Evolutionary conservation across 2,888 invertebrate genomes (phyloP).

Genomic region (Pyralis farinalis): DNA sequence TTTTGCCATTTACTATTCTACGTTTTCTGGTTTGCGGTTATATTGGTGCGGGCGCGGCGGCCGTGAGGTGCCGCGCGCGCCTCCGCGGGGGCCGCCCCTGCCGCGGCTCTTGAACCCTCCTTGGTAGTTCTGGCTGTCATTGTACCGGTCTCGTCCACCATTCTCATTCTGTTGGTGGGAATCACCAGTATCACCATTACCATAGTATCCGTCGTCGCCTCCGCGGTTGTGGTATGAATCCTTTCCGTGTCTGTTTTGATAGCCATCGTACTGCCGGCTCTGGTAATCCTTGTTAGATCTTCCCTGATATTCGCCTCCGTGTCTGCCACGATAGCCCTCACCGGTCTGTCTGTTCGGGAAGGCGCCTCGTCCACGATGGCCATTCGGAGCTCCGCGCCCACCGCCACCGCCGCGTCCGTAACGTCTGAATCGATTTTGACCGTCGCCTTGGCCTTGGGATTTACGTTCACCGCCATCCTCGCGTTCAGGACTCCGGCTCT

Average conservation of each 20-base stretch:
- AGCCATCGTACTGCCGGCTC: constrained; percentile 54
- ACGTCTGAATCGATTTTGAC: constrained; percentile 57
- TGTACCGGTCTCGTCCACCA: constrained; percentile 74
- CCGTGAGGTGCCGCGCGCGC: constrained; percentile 36
- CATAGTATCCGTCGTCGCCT: constrained; percentile 56
- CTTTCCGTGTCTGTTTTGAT: constrained; percentile 55
- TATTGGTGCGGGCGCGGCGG: constrained; percentile 51
- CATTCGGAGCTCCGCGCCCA: constrained; percentile 62
- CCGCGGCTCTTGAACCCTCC: constrained; percentile 81
- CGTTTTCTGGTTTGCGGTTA: constrained; percentile 61
- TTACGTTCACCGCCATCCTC: constrained; percentile 54
- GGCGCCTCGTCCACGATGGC: constrained; percentile 61
- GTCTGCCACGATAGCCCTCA: constrained; percentile 54
- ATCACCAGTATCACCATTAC: constrained; percentile 63
- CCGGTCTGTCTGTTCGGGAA: constrained; percentile 50
- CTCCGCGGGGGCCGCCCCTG: constrained; percentile 61
- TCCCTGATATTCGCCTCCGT: constrained; percentile 51
- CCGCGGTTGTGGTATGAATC: constrained; percentile 48
- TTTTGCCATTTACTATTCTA: constrained; percentile 43
- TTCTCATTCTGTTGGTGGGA: constrained; percentile 70
- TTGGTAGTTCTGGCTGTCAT: constrained; percentile 68
- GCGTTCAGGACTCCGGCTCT: constrained; percentile 54
- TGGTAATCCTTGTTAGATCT: constrained; percentile 57
- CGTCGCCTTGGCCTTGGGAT: constrained; percentile 66
- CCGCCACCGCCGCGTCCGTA: constrained; percentile 51